Conservation (phyloP, 2,888 invertebrate species). For the Oasisia sp. region DNA sequence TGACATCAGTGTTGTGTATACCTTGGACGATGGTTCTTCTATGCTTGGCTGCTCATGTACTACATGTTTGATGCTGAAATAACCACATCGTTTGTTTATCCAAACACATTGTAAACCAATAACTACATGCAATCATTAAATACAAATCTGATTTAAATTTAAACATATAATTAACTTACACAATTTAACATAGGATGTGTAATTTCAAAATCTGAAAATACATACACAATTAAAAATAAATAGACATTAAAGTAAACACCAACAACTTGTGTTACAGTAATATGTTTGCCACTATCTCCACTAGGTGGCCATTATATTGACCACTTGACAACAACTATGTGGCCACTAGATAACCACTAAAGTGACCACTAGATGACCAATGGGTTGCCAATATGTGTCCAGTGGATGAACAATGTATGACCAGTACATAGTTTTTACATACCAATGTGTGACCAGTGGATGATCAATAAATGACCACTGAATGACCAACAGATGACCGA, state of each 20-base stretch:
- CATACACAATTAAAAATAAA: constrained; percentile 6
- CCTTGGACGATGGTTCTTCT: not conserved
- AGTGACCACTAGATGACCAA: no score
- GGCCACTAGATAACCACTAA: no score
- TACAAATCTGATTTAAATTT: not conserved
- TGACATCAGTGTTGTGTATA: not conserved
- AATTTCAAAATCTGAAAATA: constrained; percentile 20
- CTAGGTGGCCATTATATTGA: no score
- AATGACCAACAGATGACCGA: no score
- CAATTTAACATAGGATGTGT: constrained; percentile 13
- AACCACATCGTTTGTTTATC: not conserved
- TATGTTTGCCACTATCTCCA: not conserved
- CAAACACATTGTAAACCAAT: no score
- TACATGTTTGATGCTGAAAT: not conserved
- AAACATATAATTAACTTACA: not conserved
- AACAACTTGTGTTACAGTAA: not conserved
- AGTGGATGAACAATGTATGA: no score
- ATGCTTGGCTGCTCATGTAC: not conserved
- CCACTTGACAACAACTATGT: no score
- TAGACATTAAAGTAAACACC: constrained; percentile 43
- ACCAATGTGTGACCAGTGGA: no score
- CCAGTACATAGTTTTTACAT: no score
- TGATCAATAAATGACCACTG: no score
- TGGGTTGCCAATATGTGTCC: no score
- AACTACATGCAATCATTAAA: no score